Evolutionary conservation across 2,888 invertebrate species (phyloP).

Genomic region (Athrips mouffetella): DNA sequence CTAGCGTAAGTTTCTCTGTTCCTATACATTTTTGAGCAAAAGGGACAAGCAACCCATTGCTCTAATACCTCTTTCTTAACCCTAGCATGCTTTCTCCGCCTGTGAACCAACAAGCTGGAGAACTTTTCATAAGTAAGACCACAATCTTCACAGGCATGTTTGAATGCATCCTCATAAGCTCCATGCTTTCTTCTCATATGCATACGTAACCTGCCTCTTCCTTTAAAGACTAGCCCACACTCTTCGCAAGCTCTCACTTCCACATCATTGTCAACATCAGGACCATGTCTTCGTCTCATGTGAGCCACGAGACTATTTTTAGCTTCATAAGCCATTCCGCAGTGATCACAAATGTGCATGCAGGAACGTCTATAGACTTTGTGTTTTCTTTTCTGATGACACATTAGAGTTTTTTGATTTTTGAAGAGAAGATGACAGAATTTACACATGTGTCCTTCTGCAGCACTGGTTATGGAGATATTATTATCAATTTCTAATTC

Average conservation of each 20-base stretch:
- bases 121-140: slow-evolving; percentile 65
- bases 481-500: not conserved
- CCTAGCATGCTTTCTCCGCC: slow-evolving; percentile 55
- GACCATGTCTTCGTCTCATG: slow-evolving; percentile 62
- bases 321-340: slow-evolving; percentile 63
- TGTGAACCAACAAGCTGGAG: slow-evolving; percentile 60
- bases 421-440: slow-evolving; percentile 67
- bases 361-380: slow-evolving; percentile 51
- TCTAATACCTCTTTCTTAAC: slow-evolving; percentile 39
- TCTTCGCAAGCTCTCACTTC: slow-evolving; percentile 61
- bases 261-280: slow-evolving; percentile 46
- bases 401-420: slow-evolving; percentile 50
- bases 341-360: slow-evolving; percentile 58
- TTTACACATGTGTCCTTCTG: slow-evolving; percentile 54
- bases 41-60: slow-evolving; percentile 60
- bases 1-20: slow-evolving; percentile 63
- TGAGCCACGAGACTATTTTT: slow-evolving; percentile 65
- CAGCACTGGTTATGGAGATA: slow-evolving; percentile 13
- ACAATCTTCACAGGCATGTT: slow-evolving; percentile 55
- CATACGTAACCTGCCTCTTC: slow-evolving; percentile 55
- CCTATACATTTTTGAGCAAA: slow-evolving; percentile 59
- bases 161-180: slow-evolving; percentile 56
- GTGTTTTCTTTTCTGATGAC: slow-evolving; percentile 64
- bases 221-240: slow-evolving; percentile 67
- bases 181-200: slow-evolving; percentile 69